Conservation (phyloP, 2,888 invertebrate genomes). For the Graphium colonna region DNA sequence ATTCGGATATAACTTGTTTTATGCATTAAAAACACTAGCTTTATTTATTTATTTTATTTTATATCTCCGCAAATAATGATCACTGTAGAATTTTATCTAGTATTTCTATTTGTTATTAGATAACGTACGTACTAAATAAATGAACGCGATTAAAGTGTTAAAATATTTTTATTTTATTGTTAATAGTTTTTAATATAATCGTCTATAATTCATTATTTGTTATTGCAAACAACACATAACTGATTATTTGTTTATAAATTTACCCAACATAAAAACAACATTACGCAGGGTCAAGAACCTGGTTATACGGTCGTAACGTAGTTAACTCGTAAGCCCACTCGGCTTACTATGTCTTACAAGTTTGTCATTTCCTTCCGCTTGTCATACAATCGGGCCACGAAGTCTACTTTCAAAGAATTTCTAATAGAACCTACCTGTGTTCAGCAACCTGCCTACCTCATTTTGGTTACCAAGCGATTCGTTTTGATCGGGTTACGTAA, state of each 20-base stretch:
- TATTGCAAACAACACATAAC: neutral
- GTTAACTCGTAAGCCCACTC: neutral
- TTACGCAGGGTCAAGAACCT: constrained; percentile 4
- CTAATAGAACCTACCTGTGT: neutral
- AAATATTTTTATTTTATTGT: too few relatives aligned
- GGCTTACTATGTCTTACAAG: neutral
- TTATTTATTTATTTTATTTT: too few relatives aligned
- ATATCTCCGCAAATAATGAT: too few relatives aligned
- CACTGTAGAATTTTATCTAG: too few relatives aligned
- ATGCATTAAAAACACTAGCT: too few relatives aligned
- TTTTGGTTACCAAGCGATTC: neutral
- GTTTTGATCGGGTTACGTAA: constrained; percentile 1
- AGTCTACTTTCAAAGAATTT: neutral
- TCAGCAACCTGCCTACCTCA: neutral
- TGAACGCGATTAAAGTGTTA: too few relatives aligned
- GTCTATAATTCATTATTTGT: too few relatives aligned
- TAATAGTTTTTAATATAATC: too few relatives aligned
- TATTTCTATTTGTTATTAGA: too few relatives aligned
- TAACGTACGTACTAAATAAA: too few relatives aligned
- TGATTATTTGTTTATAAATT: neutral
- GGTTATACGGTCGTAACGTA: neutral
- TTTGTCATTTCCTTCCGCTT: constrained; percentile 1
- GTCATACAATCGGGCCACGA: neutral
- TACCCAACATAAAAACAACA: neutral
- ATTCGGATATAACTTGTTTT: too few relatives aligned